Percentiles rank a stretch among this genome's conserved stretches.
Conservation (phyloP, 2,113 vertebrate species). For the Aviceda subcristata region DNA sequence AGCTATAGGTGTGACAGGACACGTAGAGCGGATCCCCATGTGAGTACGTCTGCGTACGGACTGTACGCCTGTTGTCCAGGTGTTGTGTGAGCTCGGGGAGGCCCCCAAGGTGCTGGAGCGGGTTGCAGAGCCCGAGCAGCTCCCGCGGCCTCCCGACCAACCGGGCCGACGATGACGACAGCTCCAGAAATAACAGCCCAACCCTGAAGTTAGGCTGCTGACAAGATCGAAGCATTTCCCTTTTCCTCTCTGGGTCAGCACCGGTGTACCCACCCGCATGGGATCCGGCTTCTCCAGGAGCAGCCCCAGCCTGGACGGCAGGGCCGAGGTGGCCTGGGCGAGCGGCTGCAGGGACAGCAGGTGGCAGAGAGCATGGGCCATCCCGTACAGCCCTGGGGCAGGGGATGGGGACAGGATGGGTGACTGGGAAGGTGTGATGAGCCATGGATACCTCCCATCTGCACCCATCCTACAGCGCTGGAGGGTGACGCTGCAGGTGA, state of each 20-base stretch:
- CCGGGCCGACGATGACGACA: rapidly evolving
- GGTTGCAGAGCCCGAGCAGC: neutral
- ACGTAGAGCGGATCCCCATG: rapidly evolving
- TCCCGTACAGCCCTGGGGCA: neutral
- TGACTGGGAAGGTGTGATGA: neutral
- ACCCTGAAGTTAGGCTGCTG: neutral
- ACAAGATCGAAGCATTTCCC: neutral
- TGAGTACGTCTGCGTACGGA: rapidly evolving
- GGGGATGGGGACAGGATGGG: neutral
- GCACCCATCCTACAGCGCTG: neutral
- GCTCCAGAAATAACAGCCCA: slow-evolving; percentile 19
- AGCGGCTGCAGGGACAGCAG: neutral
- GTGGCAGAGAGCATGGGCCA: rapidly evolving
- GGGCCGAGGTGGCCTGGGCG: neutral
- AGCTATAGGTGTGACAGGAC: rapidly evolving
- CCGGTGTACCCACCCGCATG: neutral
- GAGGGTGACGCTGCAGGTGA: neutral
- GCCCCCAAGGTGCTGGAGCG: neutral
- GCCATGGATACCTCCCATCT: neutral
- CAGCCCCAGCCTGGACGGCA: neutral
- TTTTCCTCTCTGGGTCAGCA: neutral
- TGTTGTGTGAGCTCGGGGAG: neutral
- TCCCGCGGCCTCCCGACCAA: neutral
- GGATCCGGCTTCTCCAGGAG: neutral
- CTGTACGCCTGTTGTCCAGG: neutral